Evolutionary conservation across 2,113 vertebrate species (phyloP), one percentile per base, ranked within the genome.

Genomic region (Oncorhynchus masou): DNA sequence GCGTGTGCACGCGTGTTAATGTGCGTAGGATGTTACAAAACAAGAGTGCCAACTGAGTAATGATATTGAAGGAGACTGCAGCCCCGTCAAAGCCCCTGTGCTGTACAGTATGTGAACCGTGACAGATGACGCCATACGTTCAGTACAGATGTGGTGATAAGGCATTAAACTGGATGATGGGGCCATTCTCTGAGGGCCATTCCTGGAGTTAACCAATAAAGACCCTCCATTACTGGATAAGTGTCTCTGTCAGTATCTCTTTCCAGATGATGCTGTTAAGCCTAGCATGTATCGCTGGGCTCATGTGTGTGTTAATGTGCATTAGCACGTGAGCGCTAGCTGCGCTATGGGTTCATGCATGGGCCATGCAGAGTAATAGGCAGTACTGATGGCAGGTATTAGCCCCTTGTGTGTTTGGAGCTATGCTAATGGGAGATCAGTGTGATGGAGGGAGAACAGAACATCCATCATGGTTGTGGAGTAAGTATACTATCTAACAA

Each of bases 331-430:
- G 51, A 65, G 19, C 22, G 64, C 20, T 60, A 22, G 19, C 6
- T 11, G 64, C 25, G 22, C 64, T 66, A 6, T 45, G 15, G 3
- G 83, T 85, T 86, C 84, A 88, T 79, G 27, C 22, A 7, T 74
- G 75, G 86, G 77, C 75, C 80, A 54, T 68, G 48, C 62, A 60
- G 79, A 73, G 70, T 29, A n/a, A 80, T 78, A 68, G 65, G 71
- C 74, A 71, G 27, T 73, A 25, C 20, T 45, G 73, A 29, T 76
- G 79, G 74, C 71, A 77, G 69, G 60, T 62, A n/a, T 20, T 11
- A 64, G 25, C 71, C 49, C 64, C 0, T 73, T 29, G 65, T 67
- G 27, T n/a, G 16, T 29, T 25, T n/a, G 34, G 69, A 74, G 70
- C 39, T 83, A 76, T 79, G 80, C 68, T 66, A 82, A 82, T 76